Evolutionary conservation across 64 coral and sea anemone species (phyloP), one percentile per base, ranked within the genome.

Genomic region (Orbicella faveolata): DNA sequence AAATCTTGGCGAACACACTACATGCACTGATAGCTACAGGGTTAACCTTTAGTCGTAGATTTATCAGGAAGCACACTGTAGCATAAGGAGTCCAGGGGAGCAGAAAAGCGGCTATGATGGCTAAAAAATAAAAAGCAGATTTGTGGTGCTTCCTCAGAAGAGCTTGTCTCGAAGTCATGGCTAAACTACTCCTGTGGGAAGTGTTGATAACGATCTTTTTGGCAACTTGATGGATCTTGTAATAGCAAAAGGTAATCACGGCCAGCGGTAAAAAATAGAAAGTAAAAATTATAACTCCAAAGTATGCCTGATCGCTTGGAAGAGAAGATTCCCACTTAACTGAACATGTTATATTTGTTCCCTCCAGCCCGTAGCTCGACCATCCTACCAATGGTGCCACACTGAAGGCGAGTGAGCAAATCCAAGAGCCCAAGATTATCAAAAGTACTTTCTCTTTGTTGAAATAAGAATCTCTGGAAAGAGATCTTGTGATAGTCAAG

Each of bases 401-500:
- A 19, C 82, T 92, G 9, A 92, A 61, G 2, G 54, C 35, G 23
- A 92, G 9, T 10, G 90, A 92, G 20, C 44, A 87, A 6, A 53
- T 19, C 90, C 90, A 92, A 18, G 76, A 73, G 6, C 14, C 61
- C 19, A 64, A 36, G 20, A 92, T 80, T 2, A 92, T 15, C 17
- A 68, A 14, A 13, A 87, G 2, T 9, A 84, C 81, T 67, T 64
- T 72, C 65, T 59, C 79, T 18, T 19, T 86, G 18, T 64, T 36
- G 11, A 83, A 51, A 67, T 87, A 75, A 4, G 81, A 83, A 18
- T 86, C 36, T 21, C 21, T 87, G 17, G 63, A 68, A 10, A 76
- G 36, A 57, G 75, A 86, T n/a, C 73, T 92, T 48, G 84, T 76
- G 14, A 92, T 85, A 16, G 90, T 92, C 53, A 92, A 73, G 44